Evolutionary conservation across 2,113 vertebrate genomes (phyloP), one percentile per base, ranked within the genome.

Genomic region (Pollachius pollachius): DNA sequence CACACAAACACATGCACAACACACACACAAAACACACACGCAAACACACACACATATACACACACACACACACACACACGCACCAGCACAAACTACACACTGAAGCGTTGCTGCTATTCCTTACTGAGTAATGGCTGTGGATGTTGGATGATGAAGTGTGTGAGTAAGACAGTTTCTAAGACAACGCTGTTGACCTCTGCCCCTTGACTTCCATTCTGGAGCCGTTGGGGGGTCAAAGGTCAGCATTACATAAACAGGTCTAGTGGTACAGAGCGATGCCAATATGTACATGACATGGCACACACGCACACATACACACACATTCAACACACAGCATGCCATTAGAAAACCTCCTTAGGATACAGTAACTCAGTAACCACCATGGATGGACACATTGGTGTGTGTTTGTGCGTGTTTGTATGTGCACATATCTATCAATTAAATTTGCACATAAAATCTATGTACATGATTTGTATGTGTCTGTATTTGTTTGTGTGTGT

Each of bases 161-260:
- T 48, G 48, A 64, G 57, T 13, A 12, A 71, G 52, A 58, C 65
- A 48, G 71, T 72, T 71, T 67, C 41, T 60, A 74, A 18, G 64
- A 71, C 66, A 73, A 64, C n/a, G 0, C 11, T 17, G 62, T 52
- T 69, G 66, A 81, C 69, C 70, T 67, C 34, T 72, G 59, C 23
- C 69, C 19, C 25, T 59, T 54, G 23, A 16, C 57, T 19, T 59
- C 58, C 30, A 72, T 65, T 25, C 30, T 52, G n/a, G 60, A 61
- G 62, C 13, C 37, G 19, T 25, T 19, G 8, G 30, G 30, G 30
- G 30, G 52, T 73, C 73, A 62, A 34, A 52, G 37, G 52, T 8
- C 48, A 15, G 21, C 23, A 9, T 27, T 5, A 63, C 2, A 17
- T 16, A 27, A 34, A 17, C 13, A 34, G 19, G 19, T 62, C 23